phyloP scores from a whole-genome alignment of 2,113 vertebrate genomes.

The Brienomyrus longianalis region DNA sequence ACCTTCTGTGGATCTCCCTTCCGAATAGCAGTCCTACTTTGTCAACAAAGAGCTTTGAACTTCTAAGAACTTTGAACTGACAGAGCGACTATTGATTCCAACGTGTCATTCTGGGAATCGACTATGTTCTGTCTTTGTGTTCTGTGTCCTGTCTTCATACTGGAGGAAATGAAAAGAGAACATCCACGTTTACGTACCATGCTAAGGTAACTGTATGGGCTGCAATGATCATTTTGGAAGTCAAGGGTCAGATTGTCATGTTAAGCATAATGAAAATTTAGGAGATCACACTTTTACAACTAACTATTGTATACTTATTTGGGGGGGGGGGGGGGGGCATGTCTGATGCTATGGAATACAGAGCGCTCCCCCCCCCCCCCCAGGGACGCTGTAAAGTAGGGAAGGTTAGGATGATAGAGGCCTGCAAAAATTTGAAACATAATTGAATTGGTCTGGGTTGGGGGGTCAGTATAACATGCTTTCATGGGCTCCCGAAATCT shows the following conservation, averaged over 20 bases:
- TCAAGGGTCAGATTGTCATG: not conserved
- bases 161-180: not conserved
- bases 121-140: not conserved
- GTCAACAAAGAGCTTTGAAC: not conserved
- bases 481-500: not conserved
- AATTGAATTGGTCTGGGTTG: not conserved
- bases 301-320: not conserved
- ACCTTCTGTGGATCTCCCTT: not conserved
- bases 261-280: not conserved
- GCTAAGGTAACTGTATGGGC: not conserved
- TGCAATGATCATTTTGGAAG: not conserved
- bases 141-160: not conserved
- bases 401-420: not conserved
- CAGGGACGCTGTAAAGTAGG: not conserved
- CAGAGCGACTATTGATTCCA: not conserved
- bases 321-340: not conserved
- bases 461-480: not conserved
- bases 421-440: not conserved
- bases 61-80: not conserved
- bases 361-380: not conserved
- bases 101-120: not conserved
- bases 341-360: not conserved
- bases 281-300: not conserved
- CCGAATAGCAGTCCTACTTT: not conserved
- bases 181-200: not conserved